Percentiles rank a stretch among this genome's conserved stretches.
phyloP scores from a whole-genome alignment of 1,140 invertebrate genomes.

The Oscheius sp. region DNA sequence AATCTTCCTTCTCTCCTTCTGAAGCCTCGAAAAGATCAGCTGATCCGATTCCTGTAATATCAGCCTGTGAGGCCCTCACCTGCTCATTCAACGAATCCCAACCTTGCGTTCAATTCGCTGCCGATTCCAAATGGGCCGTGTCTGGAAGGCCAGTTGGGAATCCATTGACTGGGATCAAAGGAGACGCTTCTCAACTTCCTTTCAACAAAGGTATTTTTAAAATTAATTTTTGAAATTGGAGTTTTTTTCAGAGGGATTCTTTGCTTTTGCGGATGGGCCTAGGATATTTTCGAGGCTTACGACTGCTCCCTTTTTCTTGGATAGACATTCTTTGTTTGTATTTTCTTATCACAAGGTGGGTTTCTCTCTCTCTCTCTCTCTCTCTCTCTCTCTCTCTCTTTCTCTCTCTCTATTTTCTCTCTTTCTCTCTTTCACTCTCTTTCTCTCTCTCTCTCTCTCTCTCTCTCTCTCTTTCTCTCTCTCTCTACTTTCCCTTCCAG shows the following conservation, averaged over 20 bases:
- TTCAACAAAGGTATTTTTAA: constrained; percentile 32
- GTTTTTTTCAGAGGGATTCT: constrained; percentile 37
- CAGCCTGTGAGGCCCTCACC: constrained; percentile 3
- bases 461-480: too few species aligned
- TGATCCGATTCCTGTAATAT: not conserved
- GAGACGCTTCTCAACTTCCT: constrained; percentile 47
- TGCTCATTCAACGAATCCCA: constrained; percentile 9
- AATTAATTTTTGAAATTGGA: not conserved
- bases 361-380: not conserved
- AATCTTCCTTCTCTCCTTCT: too few species aligned
- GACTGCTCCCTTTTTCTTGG: constrained; percentile 44
- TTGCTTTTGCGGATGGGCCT: constrained; percentile 45
- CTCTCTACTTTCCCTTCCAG: too few species aligned
- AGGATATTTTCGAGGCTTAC: constrained; percentile 29
- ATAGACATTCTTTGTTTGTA: constrained; percentile 43
- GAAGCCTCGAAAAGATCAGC: too few species aligned
- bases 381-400: too few species aligned
- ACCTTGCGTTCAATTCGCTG: constrained; percentile 14
- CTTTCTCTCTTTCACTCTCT: too few species aligned
- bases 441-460: not conserved
- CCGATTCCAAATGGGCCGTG: constrained; percentile 42
- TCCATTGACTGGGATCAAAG: constrained; percentile 46
- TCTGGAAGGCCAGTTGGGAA: constrained; percentile 41
- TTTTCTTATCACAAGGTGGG: constrained; percentile 50
- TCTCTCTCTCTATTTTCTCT: too few species aligned